phyloP scores from a whole-genome alignment of 2,888 invertebrate genomes.

The Papilio demoleus region DNA sequence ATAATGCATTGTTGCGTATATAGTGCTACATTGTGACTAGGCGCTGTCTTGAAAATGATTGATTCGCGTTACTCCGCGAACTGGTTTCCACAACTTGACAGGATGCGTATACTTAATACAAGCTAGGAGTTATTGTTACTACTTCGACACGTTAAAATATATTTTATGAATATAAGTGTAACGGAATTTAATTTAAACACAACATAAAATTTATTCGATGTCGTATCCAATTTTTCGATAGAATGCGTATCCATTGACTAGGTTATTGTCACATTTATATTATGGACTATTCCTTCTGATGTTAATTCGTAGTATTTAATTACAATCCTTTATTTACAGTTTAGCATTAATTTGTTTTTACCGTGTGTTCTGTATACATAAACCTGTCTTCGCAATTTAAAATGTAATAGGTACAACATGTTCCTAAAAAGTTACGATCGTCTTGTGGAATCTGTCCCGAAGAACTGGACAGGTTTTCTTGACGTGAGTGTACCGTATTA shows the following conservation, averaged over 20 bases:
- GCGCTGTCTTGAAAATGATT: slow-evolving; percentile 35
- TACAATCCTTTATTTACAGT: neutral
- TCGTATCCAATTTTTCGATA: too few relatives aligned
- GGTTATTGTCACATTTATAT: neutral
- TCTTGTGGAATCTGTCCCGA: slow-evolving; percentile 21
- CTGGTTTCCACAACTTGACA: slow-evolving; percentile 38
- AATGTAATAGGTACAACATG: slow-evolving; percentile 13
- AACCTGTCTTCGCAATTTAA: slow-evolving; percentile 3
- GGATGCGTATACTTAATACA: slow-evolving; percentile 32
- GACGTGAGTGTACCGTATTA: slow-evolving; percentile 22
- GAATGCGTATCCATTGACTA: neutral
- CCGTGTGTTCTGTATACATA: neutral
- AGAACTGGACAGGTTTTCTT: slow-evolving; percentile 18
- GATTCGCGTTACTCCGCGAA: slow-evolving; percentile 31
- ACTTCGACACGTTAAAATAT: neutral
- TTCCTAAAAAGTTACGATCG: slow-evolving; percentile 17
- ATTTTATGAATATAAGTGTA: neutral
- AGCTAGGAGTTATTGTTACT: slow-evolving; percentile 26
- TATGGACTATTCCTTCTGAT: neutral
- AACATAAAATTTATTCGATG: too few relatives aligned
- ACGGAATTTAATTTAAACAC: neutral
- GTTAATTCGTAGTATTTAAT: neutral
- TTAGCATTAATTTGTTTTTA: neutral
- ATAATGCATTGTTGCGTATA: slow-evolving; percentile 18
- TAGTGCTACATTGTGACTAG: slow-evolving; percentile 27